Evolutionary conservation across 2,888 invertebrate genomes (phyloP).

Genomic region (Cinara cedri): DNA sequence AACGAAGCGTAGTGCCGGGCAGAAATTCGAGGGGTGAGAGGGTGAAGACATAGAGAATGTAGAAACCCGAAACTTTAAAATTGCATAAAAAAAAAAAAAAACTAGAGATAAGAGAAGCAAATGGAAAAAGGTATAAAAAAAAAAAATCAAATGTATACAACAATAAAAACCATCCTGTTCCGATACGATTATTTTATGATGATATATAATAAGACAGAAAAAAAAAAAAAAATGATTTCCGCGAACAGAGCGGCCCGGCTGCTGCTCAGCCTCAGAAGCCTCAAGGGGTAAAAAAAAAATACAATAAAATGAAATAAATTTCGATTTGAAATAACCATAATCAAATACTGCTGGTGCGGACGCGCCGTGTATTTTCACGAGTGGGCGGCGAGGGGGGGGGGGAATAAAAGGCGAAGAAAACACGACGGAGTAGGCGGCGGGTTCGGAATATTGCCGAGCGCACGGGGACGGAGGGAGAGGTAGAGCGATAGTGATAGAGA

Average conservation of each 20-base stretch:
- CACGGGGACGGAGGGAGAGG: background rate
- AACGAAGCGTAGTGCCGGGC: too few relatives aligned
- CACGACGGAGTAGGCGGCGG: background rate
- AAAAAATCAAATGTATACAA: background rate
- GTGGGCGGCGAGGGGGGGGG: too few relatives aligned
- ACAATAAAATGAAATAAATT: slow-evolving; percentile 54
- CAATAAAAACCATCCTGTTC: background rate
- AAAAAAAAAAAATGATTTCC: slow-evolving; percentile 31
- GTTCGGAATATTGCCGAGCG: background rate
- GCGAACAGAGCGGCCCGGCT: background rate
- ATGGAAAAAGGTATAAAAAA: background rate
- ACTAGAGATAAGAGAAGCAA: too few relatives aligned
- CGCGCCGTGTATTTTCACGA: slow-evolving; percentile 29
- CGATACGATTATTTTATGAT: slow-evolving; percentile 27
- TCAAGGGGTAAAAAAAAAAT: slow-evolving; percentile 3
- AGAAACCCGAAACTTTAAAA: too few relatives aligned
- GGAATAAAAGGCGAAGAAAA: slow-evolving; percentile 44
- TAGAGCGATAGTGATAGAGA: too few relatives aligned
- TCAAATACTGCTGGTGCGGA: slow-evolving; percentile 17
- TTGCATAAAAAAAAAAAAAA: too few relatives aligned
- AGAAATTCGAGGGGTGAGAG: too few relatives aligned
- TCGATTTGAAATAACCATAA: slow-evolving; percentile 39
- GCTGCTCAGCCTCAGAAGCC: background rate
- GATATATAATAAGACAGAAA: too few relatives aligned
- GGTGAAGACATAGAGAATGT: too few relatives aligned